Percentiles rank a stretch among this genome's conserved stretches.
Conservation (phyloP, 2,888 invertebrate genomes). For the Lasioglossum lativentre region DNA sequence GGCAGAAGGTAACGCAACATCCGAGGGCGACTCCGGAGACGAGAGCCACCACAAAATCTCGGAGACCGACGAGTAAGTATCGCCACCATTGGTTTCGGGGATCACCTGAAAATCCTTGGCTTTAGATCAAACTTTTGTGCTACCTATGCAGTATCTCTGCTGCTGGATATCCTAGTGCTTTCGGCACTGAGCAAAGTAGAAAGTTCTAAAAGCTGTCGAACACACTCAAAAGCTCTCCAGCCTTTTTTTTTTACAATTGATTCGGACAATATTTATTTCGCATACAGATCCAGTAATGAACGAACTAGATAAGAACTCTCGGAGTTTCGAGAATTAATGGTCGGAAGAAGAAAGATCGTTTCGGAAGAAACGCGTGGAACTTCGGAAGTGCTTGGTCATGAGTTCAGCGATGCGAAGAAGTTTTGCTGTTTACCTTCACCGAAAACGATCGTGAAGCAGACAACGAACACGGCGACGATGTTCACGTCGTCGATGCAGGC, state of each 20-base stretch:
- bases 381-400: background rate
- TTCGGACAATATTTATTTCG: background rate
- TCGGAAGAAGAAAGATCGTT: background rate
- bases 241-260: background rate
- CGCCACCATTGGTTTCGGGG: conserved; percentile 76
- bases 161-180: background rate
- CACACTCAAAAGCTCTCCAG: too few species aligned
- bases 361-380: background rate
- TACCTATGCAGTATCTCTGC: background rate
- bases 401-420: background rate
- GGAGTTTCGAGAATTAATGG: background rate
- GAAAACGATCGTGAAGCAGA: conserved; percentile 88
- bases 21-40: conserved; percentile 88
- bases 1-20: conserved; percentile 87
- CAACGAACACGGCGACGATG: conserved; percentile 90
- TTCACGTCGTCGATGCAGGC: conserved; percentile 91
- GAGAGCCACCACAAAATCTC: conserved; percentile 88
- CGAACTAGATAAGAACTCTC: background rate
- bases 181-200: too few species aligned
- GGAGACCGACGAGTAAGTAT: conserved; percentile 75
- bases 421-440: conserved; percentile 85
- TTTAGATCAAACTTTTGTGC: background rate
- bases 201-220: too few species aligned
- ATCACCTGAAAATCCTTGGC: conserved; percentile 57
- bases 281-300: background rate